Evolutionary conservation across 2,113 vertebrate genomes (phyloP), one percentile per base, ranked within the genome.

Genomic region (Oreochromis tanganicae): DNA sequence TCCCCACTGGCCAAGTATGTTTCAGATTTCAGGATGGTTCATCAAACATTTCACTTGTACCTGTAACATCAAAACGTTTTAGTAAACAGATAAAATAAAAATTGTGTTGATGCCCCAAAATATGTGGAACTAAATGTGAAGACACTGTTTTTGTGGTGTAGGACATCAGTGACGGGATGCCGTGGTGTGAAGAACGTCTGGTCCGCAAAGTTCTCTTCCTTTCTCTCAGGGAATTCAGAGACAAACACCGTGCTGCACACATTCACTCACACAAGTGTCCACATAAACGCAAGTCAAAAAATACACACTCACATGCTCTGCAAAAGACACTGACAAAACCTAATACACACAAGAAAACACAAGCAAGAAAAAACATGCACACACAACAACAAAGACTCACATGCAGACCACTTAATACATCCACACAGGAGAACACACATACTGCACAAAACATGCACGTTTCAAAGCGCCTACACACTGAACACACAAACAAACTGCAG

Each of bases 181-280:
- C 92, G 0, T 94, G 93, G 93, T 92, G 91, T 81, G 93, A 94
- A 27, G 93, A 94, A 59, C 93, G 92, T 81, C 88, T 94, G 68
- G 90, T 94, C n/a, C 93, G 93, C 55, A 94, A 94, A 91, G 93
- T 94, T 41, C 92, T 94, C 16, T 93, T 94, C 86, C 93, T 94
- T 57, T 94, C 93, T 71, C 93, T 94, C 85, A 89, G 88, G 75
- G 93, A 94, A 89, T 94, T 93, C 90, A 87, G 89, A 89, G 88
- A 94, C 88, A 90, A 86, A 29, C 90, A 87, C 68, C 90, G 90
- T 3, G 50, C 85, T 71, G 24, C 87, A 24, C 91, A 89, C 55
- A 83, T 61, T 63, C 54, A 84, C 52, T 14, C 89, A 17, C 86
- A 82, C 54, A 80, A 86, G 2, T 84, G 55, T 1, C 61, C 87